phyloP scores from a whole-genome alignment of 1,140 invertebrate species.

The Papilio dardanus region DNA sequence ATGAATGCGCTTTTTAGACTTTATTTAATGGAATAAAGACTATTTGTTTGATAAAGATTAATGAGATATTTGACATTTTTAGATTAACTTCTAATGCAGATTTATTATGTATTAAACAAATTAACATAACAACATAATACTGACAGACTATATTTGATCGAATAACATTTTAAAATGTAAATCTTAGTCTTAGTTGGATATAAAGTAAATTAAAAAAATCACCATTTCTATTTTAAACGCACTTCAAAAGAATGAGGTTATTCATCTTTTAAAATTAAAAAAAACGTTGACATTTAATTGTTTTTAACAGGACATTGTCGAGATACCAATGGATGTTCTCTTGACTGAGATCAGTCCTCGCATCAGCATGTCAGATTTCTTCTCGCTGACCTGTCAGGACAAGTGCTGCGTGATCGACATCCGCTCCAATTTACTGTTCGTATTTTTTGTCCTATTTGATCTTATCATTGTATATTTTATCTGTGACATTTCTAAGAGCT shows the following conservation, averaged over 20 bases:
- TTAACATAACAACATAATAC: neutral
- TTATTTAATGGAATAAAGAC: too few relatives aligned
- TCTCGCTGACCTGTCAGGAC: constrained; percentile 87
- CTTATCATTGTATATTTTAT: neutral
- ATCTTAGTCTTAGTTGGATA: too few relatives aligned
- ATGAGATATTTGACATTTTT: too few relatives aligned
- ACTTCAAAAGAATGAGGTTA: too few relatives aligned
- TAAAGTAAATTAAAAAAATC: too few relatives aligned
- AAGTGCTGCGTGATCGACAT: constrained; percentile 88
- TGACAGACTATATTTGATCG: neutral
- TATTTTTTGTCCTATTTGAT: constrained; percentile 41
- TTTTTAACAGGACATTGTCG: constrained; percentile 86
- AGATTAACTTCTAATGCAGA: neutral
- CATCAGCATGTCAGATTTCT: constrained; percentile 93
- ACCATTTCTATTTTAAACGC: too few relatives aligned
- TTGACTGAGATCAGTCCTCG: constrained; percentile 90
- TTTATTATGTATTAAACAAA: neutral
- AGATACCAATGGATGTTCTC: constrained; percentile 86
- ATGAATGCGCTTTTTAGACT: neutral
- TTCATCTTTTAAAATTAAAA: too few relatives aligned
- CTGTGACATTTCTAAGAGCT: constrained; percentile 11
- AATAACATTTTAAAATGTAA: too few relatives aligned
- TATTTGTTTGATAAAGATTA: too few relatives aligned
- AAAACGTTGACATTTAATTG: neutral
- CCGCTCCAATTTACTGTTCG: constrained; percentile 77